Percentiles rank a stretch among this genome's conserved stretches.
Evolutionary conservation across 2,797 vertebrate genomes (phyloP).

Genomic region (Myotis daubentonii): DNA sequence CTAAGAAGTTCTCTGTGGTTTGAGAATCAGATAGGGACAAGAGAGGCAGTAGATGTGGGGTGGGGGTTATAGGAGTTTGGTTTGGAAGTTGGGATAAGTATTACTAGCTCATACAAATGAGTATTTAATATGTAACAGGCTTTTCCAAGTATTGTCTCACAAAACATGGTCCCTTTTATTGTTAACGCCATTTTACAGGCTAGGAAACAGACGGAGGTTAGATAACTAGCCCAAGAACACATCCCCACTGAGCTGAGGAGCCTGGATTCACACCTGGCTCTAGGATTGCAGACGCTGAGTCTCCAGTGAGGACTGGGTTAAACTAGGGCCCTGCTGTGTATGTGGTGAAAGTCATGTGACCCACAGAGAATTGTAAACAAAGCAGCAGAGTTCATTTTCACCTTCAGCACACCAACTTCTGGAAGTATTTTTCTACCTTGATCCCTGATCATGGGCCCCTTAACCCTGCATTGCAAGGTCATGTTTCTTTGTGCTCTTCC

Average conservation of each 20-base stretch:
- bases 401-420: neutral
- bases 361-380: neutral
- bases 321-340: neutral
- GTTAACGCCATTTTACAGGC: neutral
- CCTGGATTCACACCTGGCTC: neutral
- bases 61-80: neutral
- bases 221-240: neutral
- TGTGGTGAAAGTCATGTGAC: neutral
- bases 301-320: neutral
- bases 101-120: neutral
- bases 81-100: neutral
- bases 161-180: neutral
- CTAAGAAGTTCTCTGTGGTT: neutral
- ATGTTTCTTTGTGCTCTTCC: neutral
- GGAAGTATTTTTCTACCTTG: neutral
- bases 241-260: neutral
- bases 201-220: neutral
- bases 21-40: conserved; percentile 1
- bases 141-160: neutral
- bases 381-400: conserved; percentile 10
- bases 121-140: neutral
- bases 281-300: neutral
- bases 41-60: neutral
- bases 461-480: neutral
- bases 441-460: neutral